A percentile compares a stretch with the other conserved stretches of the same genome.
Conservation (phyloP, 2,113 vertebrate genomes). For the Cnemophilus loriae region DNA sequence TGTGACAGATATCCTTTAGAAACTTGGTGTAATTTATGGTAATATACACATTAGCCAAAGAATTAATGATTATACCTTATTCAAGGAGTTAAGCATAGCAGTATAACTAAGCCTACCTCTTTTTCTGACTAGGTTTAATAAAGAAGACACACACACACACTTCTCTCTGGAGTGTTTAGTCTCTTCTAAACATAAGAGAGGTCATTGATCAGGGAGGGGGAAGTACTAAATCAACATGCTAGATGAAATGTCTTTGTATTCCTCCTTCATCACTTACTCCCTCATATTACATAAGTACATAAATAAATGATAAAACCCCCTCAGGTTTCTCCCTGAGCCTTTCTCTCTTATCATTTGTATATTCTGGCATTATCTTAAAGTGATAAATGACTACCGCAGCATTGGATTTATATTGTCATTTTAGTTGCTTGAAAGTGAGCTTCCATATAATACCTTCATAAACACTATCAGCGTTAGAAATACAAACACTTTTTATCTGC, state of each 20-base stretch:
- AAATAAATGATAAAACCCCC: constrained; percentile 18
- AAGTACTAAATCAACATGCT: constrained; percentile 2
- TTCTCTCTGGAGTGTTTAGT: neutral
- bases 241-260: constrained; percentile 14
- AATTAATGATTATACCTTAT: neutral
- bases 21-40: neutral
- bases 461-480: neutral
- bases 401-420: constrained; percentile 8
- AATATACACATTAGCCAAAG: neutral
- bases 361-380: neutral
- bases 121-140: neutral
- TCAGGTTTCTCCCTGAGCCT: neutral
- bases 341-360: constrained; percentile 18
- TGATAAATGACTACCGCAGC: neutral
- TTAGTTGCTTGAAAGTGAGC: constrained; percentile 1
- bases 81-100: neutral
- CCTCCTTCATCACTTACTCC: neutral
- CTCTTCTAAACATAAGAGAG: neutral
- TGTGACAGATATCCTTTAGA: neutral
- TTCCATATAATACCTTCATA: neutral
- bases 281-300: neutral
- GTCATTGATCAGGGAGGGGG: neutral
- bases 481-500: neutral
- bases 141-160: neutral
- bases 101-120: neutral